These are phyloP conservation scores for Etheostoma spectabile DNA, from an alignment of 2,113 vertebrate species.

Conservation along the genomic window DNA sequence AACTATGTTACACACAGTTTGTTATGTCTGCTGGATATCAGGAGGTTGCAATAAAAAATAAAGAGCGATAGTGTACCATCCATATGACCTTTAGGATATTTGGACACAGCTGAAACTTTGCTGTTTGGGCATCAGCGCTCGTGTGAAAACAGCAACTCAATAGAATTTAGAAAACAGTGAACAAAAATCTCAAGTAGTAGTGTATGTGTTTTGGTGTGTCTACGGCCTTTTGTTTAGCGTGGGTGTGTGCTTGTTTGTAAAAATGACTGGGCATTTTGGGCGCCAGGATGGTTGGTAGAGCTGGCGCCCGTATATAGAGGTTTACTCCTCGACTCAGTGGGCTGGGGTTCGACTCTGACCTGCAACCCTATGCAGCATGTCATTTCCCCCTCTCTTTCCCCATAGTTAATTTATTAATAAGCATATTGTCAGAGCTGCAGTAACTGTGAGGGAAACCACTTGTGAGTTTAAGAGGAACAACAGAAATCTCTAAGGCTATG, in stretches of 20 bases:
- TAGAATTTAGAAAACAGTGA: conserved; percentile 29
- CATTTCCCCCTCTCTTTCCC: too few species aligned
- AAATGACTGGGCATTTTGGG: conserved; percentile 26
- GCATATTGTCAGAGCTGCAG: conserved; percentile 32
- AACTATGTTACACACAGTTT: conserved; percentile 31
- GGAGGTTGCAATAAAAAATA: conserved; percentile 19
- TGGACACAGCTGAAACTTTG: conserved; percentile 26
- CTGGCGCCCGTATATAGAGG: too few species aligned
- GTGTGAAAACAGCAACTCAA: conserved; percentile 35
- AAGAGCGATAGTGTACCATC: background rate
- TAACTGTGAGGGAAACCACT: conserved; percentile 22
- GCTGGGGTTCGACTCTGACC: too few species aligned
- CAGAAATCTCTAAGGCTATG: conserved; percentile 36
- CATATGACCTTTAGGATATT: conserved; percentile 40
- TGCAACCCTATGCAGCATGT: too few species aligned
- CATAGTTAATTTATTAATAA: conserved; percentile 37
- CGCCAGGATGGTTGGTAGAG: too few species aligned
- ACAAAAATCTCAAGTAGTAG: conserved; percentile 8
- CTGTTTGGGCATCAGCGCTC: conserved; percentile 12
- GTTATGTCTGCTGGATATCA: conserved; percentile 42
- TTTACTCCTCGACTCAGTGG: too few species aligned
- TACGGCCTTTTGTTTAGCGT: conserved; percentile 6
- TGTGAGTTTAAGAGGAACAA: conserved; percentile 47
- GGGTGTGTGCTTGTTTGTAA: conserved; percentile 31
- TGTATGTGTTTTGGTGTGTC: conserved; percentile 1